Percentiles rank a stretch among this genome's conserved stretches.
Evolutionary conservation across 2,113 vertebrate species (phyloP).

Genomic region (Chascanopsetta lugubris): DNA sequence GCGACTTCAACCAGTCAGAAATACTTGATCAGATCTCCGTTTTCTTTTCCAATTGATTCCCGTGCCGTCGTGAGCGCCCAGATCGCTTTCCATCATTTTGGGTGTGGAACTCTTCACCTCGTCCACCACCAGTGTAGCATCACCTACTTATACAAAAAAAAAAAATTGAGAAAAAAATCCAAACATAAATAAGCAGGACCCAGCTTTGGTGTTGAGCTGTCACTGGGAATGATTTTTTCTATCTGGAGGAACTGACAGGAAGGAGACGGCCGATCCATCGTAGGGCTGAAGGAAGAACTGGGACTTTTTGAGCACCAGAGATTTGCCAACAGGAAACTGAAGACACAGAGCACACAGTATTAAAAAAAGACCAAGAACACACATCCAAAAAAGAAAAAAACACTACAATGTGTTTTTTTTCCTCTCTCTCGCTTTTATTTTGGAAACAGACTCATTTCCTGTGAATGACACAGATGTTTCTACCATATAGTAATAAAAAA

Average conservation of each 20-base stretch:
- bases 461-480: slow-evolving; percentile 73
- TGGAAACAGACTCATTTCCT: slow-evolving; percentile 76
- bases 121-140: slow-evolving; percentile 77
- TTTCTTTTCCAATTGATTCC: slow-evolving; percentile 55
- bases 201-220: slow-evolving; percentile 59
- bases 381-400: slow-evolving; percentile 70
- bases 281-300: slow-evolving; percentile 54
- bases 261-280: slow-evolving; percentile 51
- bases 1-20: slow-evolving; percentile 70
- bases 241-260: slow-evolving; percentile 49
- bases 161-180: too few relatives aligned
- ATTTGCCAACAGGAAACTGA: slow-evolving; percentile 65
- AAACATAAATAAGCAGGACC: slow-evolving; percentile 59
- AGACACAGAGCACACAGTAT: slow-evolving; percentile 67
- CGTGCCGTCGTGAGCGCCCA: slow-evolving; percentile 68
- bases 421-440: slow-evolving; percentile 44
- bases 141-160: slow-evolving; percentile 68
- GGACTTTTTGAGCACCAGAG: slow-evolving; percentile 62
- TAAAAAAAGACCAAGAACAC: slow-evolving; percentile 63
- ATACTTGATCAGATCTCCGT: slow-evolving; percentile 68
- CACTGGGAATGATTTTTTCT: slow-evolving; percentile 57
- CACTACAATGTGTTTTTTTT: slow-evolving; percentile 63
- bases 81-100: slow-evolving; percentile 64
- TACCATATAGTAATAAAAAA: slow-evolving; percentile 73
- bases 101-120: slow-evolving; percentile 70